These are phyloP conservation scores for rabbit (Oryctolagus cuniculus) DNA, from an alignment of 2,113 vertebrate genomes.

Conservation along the genomic window mOryCun1.1 NC_091451.1:43980001-43980500, in stretches of 20 bases:
- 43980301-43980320: not conserved
- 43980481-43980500: not conserved
- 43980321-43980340: not conserved
- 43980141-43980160: accelerated
- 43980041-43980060: not conserved
- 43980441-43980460: not conserved
- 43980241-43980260: not conserved
- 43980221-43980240: not conserved
- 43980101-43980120: accelerated
- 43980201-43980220: not conserved
- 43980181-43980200: too few relatives aligned
- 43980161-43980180: not conserved
- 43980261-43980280: not conserved
- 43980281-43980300: not conserved
- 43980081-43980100: accelerated
- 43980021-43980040: not conserved
- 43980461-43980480: too few relatives aligned
- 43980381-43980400: not conserved
- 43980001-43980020: not conserved
- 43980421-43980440: not conserved
- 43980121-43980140: not conserved
- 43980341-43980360: too few relatives aligned
- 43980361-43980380: not conserved
- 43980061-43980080: not conserved
- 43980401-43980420: not conserved